These are phyloP conservation scores for Elysia chlorotica DNA, from an alignment of 1,140 invertebrate species.

Conservation along the genomic window DNA sequence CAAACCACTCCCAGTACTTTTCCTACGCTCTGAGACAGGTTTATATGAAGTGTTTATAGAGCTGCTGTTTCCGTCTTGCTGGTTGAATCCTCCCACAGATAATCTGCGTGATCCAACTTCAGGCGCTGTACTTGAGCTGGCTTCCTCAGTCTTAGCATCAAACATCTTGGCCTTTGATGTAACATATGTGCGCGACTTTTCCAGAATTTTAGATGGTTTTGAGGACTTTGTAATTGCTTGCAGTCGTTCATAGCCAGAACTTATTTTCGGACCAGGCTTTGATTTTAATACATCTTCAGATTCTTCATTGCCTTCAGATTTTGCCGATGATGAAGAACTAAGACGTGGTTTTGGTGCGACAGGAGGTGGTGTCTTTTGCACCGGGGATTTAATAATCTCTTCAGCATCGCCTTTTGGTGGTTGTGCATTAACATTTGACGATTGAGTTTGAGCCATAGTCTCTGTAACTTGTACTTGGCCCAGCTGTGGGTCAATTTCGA, in stretches of 20 bases:
- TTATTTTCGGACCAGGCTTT: background rate
- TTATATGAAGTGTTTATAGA: conserved; percentile 13
- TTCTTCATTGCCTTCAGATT: background rate
- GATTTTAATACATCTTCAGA: background rate
- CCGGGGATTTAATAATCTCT: background rate
- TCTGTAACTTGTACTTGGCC: no score
- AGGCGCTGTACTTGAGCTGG: background rate
- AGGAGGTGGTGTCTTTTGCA: conserved; percentile 29
- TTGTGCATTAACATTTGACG: no score
- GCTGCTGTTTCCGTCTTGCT: background rate
- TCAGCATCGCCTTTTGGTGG: no score
- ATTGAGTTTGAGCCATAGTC: no score
- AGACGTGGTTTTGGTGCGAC: conserved; percentile 37
- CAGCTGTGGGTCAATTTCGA: no score
- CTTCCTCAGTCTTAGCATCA: conserved; percentile 3
- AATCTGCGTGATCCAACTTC: conserved; percentile 11
- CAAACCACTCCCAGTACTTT: conserved; percentile 2
- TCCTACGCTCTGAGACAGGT: conserved; percentile 12
- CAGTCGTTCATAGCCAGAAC: conserved; percentile 2
- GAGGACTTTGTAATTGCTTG: background rate
- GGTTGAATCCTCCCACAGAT: background rate
- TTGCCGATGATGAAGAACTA: conserved; percentile 1
- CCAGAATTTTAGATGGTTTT: background rate
- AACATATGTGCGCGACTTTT: conserved; percentile 2
- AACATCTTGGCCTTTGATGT: conserved; percentile 11